Evolutionary conservation across 2,113 vertebrate species (phyloP).

Genomic region (Pangasianodon gigas): DNA sequence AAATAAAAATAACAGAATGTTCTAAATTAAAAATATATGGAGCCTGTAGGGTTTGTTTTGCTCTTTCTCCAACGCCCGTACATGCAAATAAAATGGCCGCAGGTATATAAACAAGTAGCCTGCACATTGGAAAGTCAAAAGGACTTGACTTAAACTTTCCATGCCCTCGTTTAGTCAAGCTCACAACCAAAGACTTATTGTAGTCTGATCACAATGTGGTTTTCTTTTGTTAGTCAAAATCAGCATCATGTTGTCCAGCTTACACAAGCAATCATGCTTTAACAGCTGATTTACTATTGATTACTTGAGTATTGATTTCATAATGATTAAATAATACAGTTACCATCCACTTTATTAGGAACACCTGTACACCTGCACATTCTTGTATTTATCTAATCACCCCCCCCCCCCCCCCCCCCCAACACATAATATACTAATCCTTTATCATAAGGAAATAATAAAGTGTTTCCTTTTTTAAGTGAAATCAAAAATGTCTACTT

Average conservation of each 20-base stretch:
- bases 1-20: neutral
- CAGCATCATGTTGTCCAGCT: neutral
- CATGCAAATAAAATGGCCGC: neutral
- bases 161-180: neutral
- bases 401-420: too few species aligned
- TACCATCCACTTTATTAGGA: neutral
- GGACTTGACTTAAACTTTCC: neutral
- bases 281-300: neutral
- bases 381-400: too few species aligned
- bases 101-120: neutral
- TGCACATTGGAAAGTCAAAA: neutral
- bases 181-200: neutral
- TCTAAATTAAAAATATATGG: neutral
- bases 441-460: neutral
- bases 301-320: neutral
- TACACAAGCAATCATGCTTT: neutral
- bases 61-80: neutral
- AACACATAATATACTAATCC: neutral
- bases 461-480: too few species aligned
- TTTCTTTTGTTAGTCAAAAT: slow-evolving; percentile 10
- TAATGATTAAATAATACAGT: neutral
- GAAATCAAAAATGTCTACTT: too few species aligned
- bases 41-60: neutral
- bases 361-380: too few species aligned
- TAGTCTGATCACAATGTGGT: neutral